A percentile compares a stretch with the other conserved stretches of the same genome.
These are phyloP conservation scores for Mycteria americana DNA, from an alignment of 2,797 vertebrate species.

Conservation along the genomic window DNA sequence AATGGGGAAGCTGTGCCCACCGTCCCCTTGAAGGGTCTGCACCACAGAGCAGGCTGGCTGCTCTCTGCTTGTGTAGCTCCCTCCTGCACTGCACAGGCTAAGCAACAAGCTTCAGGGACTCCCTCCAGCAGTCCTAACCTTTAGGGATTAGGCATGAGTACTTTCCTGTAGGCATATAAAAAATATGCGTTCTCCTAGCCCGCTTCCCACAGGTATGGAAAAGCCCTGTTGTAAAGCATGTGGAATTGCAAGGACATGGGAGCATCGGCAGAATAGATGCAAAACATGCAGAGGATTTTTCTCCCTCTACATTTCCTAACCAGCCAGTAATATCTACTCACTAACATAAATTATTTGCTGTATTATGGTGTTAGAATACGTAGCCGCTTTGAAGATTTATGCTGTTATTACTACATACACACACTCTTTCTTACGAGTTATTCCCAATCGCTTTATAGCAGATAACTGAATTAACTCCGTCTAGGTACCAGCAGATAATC, in stretches of 20 bases:
- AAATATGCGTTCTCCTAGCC: not conserved
- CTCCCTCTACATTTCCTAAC: not conserved
- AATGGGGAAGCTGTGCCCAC: not conserved
- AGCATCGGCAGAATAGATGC: not conserved
- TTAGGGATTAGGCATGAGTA: not conserved
- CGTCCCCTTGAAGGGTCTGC: not conserved
- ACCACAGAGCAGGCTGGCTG: not conserved
- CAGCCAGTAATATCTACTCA: not conserved
- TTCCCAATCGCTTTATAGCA: not conserved
- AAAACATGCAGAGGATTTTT: not conserved
- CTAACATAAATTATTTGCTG: not conserved
- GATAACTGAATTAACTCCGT: conserved; percentile 1
- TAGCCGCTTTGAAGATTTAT: not conserved
- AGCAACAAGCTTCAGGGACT: not conserved
- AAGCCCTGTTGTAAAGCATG: not conserved
- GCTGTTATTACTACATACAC: not conserved
- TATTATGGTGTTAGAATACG: not conserved
- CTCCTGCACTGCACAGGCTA: not conserved
- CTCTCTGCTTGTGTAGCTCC: not conserved
- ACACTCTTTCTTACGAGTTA: not conserved
- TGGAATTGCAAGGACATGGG: not conserved
- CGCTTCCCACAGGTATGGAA: not conserved
- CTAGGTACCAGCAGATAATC: not conserved
- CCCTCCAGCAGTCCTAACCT: not conserved
- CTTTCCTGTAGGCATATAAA: not conserved